These are phyloP conservation scores for Diacarnus erythraeanus DNA, from an alignment of 37 sponge, comb jelly and placozoan species.

Conservation along the genomic window DNA sequence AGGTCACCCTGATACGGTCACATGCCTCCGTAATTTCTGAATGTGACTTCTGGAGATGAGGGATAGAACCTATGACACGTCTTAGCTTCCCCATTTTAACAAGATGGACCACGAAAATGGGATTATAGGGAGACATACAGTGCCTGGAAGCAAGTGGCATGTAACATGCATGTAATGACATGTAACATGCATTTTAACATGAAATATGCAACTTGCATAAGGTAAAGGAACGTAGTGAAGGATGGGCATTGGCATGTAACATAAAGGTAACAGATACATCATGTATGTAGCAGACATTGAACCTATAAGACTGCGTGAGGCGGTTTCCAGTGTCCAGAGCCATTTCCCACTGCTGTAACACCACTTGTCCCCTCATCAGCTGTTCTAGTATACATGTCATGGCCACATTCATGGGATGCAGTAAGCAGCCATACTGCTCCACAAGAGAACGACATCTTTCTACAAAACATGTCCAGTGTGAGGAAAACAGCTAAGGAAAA, in stretches of 20 bases:
- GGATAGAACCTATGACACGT: conserved; percentile 15
- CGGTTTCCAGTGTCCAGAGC: conserved; percentile 18
- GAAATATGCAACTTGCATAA: too few species aligned
- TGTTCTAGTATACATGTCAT: conserved; percentile 14
- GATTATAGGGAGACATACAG: conserved; percentile 20
- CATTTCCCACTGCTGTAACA: conserved; percentile 23
- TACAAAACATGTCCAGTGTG: conserved; percentile 15
- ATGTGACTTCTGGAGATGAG: background rate
- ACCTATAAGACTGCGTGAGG: conserved; percentile 30
- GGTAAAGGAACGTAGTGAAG: too few species aligned
- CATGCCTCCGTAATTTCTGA: background rate
- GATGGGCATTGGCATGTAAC: too few species aligned
- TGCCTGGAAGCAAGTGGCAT: too few species aligned
- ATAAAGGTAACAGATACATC: too few species aligned
- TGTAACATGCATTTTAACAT: too few species aligned
- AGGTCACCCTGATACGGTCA: background rate
- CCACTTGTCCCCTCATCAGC: conserved; percentile 38
- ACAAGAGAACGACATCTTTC: conserved; percentile 1
- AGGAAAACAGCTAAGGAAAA: background rate
- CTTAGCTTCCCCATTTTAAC: conserved; percentile 44
- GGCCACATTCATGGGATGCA: conserved; percentile 23
- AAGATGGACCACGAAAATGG: conserved; percentile 29
- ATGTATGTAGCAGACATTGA: too few species aligned
- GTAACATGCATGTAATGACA: too few species aligned
- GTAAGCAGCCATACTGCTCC: background rate